Conservation (phyloP, 2,113 vertebrate species). For the Isurus oxyrinchus region DNA sequence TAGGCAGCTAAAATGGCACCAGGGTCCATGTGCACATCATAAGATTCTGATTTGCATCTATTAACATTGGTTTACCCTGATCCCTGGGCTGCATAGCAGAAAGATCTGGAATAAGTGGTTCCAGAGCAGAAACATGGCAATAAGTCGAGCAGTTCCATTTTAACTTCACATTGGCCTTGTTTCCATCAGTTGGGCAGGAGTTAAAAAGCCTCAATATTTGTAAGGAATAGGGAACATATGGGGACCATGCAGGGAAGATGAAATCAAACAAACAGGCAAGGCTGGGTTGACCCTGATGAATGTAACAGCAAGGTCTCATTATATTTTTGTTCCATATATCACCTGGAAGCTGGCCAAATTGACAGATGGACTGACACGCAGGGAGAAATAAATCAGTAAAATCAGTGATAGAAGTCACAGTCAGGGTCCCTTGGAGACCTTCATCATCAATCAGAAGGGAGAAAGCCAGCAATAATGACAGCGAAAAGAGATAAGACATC, state of each 20-base stretch:
- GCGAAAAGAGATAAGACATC: too few species aligned
- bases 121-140: background rate
- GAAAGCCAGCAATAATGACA: background rate
- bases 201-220: too few species aligned
- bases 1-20: background rate
- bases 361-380: background rate
- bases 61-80: background rate
- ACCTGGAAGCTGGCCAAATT: background rate
- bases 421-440: background rate
- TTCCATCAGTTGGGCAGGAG: too few species aligned
- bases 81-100: background rate
- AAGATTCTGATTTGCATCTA: background rate
- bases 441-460: too few species aligned
- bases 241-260: too few species aligned
- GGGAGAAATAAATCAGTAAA: background rate
- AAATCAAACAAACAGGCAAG: background rate
- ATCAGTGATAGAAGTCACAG: too few species aligned
- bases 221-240: too few species aligned
- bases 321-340: background rate
- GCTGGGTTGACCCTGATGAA: background rate
- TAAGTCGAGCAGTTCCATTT: background rate
- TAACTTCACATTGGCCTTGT: too few species aligned
- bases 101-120: background rate
- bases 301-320: background rate
- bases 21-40: background rate